A percentile compares a stretch with the other conserved stretches of the same genome.
Conservation (phyloP, 2,797 vertebrate genomes). For the Nyctalus aviator region DNA sequence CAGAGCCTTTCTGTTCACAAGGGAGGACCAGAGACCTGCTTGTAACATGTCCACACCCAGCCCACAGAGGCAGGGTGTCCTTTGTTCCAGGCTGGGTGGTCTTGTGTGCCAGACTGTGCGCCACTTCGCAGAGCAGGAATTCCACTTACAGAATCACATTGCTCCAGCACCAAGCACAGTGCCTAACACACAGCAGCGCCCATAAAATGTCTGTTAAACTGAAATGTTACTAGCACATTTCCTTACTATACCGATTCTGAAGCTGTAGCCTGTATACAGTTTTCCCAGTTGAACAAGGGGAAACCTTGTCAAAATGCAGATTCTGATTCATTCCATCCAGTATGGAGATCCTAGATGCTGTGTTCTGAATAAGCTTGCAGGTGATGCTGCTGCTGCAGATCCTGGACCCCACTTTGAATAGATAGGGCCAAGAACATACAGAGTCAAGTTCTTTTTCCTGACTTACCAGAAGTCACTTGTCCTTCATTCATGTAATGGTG, state of each 20-base stretch:
- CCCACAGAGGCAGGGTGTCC: background rate
- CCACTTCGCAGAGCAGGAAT: background rate
- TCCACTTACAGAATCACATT: background rate
- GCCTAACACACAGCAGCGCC: background rate
- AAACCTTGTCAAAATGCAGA: background rate
- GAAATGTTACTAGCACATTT: background rate
- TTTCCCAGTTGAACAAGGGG: background rate
- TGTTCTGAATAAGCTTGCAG: background rate
- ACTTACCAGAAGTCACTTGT: background rate
- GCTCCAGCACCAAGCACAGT: background rate
- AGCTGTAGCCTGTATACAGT: background rate
- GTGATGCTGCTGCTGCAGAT: background rate
- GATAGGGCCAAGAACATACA: background rate
- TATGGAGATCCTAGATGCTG: background rate
- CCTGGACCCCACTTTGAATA: background rate
- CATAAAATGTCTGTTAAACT: background rate
- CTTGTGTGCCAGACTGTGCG: background rate
- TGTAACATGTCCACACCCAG: background rate
- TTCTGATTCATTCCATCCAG: background rate
- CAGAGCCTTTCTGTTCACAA: background rate
- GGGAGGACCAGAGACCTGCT: background rate
- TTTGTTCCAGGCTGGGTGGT: background rate
- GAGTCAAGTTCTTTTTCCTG: background rate
- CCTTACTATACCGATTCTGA: background rate
- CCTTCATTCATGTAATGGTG: background rate